Conservation (phyloP, 2,797 vertebrate genomes). For the Menidia menidia region DNA sequence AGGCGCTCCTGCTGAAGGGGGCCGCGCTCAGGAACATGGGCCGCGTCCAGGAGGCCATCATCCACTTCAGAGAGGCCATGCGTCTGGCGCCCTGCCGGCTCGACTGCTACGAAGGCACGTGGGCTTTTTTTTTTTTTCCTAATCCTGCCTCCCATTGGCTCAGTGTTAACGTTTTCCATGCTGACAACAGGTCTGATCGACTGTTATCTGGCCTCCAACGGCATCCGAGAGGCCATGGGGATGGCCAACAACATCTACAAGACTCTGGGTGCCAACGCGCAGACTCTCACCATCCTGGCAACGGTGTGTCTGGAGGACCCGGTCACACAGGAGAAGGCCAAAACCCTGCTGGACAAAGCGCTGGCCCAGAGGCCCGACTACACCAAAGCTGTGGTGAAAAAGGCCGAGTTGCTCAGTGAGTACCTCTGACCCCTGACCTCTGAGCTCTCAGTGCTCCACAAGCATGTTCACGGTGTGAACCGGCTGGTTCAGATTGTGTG, state of each 20-base stretch:
- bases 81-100: constrained; percentile 93
- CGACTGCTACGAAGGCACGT: constrained; percentile 95
- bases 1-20: constrained; percentile 95
- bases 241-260: constrained; percentile 99
- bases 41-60: constrained; percentile 96
- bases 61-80: constrained; percentile 98
- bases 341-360: constrained; percentile 94
- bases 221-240: constrained; percentile 96
- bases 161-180: background rate
- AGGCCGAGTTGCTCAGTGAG: constrained; percentile 95
- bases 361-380: constrained; percentile 97
- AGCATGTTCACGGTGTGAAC: too few species aligned
- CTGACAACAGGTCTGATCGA: constrained; percentile 90
- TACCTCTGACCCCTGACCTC: constrained; percentile 1
- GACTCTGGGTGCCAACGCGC: constrained; percentile 95
- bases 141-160: too few species aligned
- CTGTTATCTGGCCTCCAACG: constrained; percentile 96
- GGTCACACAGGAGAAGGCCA: constrained; percentile 97
- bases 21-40: constrained; percentile 97
- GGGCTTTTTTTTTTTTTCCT: background rate
- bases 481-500: too few species aligned
- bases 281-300: constrained; percentile 95
- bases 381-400: constrained; percentile 98
- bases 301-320: constrained; percentile 98
- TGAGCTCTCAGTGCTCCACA: too few species aligned